Base-by-base conservation (phyloP, 2,888 invertebrate genomes). In the Flexamia atlantica region DNA sequence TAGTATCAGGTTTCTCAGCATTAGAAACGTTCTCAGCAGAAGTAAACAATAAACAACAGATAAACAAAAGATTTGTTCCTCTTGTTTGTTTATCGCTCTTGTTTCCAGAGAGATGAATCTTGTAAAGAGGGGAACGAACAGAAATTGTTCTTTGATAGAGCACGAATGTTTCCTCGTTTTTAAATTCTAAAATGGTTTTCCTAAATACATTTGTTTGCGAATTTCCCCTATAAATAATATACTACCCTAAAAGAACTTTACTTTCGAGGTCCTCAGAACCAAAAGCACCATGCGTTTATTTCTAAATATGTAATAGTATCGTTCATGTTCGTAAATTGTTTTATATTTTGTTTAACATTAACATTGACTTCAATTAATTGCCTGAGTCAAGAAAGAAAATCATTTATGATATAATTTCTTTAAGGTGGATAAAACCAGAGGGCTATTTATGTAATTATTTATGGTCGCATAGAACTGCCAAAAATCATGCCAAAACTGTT, bases 41-140 rank as follows among this genome's bases (percentile, higher is more conserved):
- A 46, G 74, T 25, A 76, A 46, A 76, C 46, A 10, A 42, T 76
- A 76, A 76, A 76, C 74, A 76, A 76, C 14, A 14, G 9, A 28
- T 76, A 46, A 76, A 76, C 74, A 76, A 76, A n/a, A 4, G 23
- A 40, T 40, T 28, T 72, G 72, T 72, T 42, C 42, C 17, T 74
- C 14, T 17, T 42, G 74, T 76, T 76, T 72, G 42, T 72, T 72
- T 72, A 72, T 17, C 20, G 4, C 28, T 20, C 25, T 76, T 72
- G 53, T 53, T 53, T 20, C 53, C 10, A 53, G 20, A 23, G 20
- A 9, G 60, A 0, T 5, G 25, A 5, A 28, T 64, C 64, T 28
- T 17, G 3, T 64, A n/a, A 10, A 14, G 30, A 4, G 14, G 64
- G 64, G 28, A 64, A 64, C 4, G 25, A 12, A 64, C 5, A 20